Percentiles rank a stretch among this genome's conserved stretches.
Evolutionary conservation across 2,888 invertebrate species (phyloP).

Genomic region (Volucella zonaria): DNA sequence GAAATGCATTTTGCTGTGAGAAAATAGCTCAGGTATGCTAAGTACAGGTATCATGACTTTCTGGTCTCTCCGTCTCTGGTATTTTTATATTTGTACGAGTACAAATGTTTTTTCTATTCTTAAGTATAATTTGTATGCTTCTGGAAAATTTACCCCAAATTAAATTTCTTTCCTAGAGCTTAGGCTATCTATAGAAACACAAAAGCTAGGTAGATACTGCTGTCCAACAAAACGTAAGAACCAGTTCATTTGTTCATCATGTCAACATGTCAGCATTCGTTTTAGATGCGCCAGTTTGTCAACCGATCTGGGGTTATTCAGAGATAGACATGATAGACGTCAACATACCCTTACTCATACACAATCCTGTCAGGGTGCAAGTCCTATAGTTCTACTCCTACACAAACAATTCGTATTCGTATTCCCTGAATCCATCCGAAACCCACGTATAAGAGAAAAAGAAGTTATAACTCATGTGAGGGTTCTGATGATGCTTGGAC

Average conservation of each 20-base stretch:
- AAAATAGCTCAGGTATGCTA: constrained; percentile 58
- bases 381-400: constrained; percentile 11
- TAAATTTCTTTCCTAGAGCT: constrained; percentile 39
- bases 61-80: background rate
- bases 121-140: constrained; percentile 69
- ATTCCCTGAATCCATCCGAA: constrained; percentile 56
- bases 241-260: constrained; percentile 71
- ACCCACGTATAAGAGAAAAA: constrained; percentile 15
- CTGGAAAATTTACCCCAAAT: constrained; percentile 70
- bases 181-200: constrained; percentile 6
- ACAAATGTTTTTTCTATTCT: background rate
- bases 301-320: background rate
- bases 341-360: constrained; percentile 37
- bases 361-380: background rate
- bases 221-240: constrained; percentile 64
- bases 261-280: constrained; percentile 73
- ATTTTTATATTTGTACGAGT: too few species aligned
- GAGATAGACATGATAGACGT: constrained; percentile 48
- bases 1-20: constrained; percentile 58
- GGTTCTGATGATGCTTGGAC: constrained; percentile 10
- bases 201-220: constrained; percentile 1
- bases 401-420: constrained; percentile 48
- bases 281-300: constrained; percentile 37
- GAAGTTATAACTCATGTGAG: constrained; percentile 20
- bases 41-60: constrained; percentile 26